These are phyloP conservation scores for Drosophila lacertosa DNA, from an alignment of 1,140 invertebrate genomes.

Conservation along the genomic window DNA sequence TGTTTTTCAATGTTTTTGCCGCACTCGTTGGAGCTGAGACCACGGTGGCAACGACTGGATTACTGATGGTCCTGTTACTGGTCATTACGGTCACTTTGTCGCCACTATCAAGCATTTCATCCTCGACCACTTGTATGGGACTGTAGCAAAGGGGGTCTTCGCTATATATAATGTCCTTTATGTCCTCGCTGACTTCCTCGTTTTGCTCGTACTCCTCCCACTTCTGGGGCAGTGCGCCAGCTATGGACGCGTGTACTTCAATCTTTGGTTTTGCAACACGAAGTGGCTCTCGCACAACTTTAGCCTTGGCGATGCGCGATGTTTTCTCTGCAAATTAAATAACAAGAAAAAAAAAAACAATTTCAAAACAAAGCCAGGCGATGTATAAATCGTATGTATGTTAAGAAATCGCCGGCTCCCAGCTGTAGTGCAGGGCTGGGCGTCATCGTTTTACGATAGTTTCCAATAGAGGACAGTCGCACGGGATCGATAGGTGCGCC, in stretches of 20 bases:
- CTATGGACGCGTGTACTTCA: conserved; percentile 31
- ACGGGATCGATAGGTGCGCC: conserved; percentile 60
- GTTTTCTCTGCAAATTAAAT: conserved; percentile 65
- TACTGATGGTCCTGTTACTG: conserved; percentile 5
- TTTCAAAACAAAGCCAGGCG: conserved; percentile 17
- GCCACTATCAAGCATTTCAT: conserved; percentile 49
- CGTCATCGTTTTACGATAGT: conserved; percentile 57
- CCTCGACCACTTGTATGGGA: conserved; percentile 71
- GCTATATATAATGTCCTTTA: conserved; percentile 73
- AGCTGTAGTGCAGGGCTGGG: conserved; percentile 54
- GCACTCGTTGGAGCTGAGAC: conserved; percentile 45
- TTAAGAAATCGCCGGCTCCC: conserved; percentile 34
- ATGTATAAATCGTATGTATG: conserved; percentile 37
- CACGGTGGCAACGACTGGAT: conserved; percentile 51
- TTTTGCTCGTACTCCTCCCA: conserved; percentile 74
- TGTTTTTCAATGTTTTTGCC: conserved; percentile 69
- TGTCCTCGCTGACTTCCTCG: conserved; percentile 68
- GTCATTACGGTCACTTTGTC: conserved; percentile 56
- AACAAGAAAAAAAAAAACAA: conserved; percentile 11
- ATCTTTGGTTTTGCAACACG: conserved; percentile 66
- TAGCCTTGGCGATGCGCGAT: conserved; percentile 59
- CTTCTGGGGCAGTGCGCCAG: conserved; percentile 66
- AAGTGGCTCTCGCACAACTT: conserved; percentile 51
- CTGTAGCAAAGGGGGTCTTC: conserved; percentile 73
- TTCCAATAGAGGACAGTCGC: conserved; percentile 47